Evolutionary conservation across 2,113 vertebrate genomes (phyloP), one percentile per base, ranked within the genome.

Genomic region (Numenius arquata): DNA sequence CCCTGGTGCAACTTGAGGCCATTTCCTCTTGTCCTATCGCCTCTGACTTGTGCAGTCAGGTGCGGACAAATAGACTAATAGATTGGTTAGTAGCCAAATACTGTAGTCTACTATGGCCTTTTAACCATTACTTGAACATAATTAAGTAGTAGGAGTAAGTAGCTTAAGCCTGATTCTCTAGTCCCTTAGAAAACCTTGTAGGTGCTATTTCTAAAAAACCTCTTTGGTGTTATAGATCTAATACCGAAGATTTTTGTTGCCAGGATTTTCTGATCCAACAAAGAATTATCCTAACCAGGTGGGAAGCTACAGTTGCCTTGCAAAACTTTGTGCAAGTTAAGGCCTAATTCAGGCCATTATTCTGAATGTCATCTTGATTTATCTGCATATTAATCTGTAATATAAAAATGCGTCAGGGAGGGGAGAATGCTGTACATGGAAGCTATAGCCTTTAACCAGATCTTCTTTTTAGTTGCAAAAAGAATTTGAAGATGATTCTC

Each of bases 401-500:
- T 53, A 26, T 2, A 61, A 26, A 11, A 23, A 11, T 50, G 13
- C 0, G 9, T 29, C 8, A 23, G 62, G 56, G 36, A 65, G 9
- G 22, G 29, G 34, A 50, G 30, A 59, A 71, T 19, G 27, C 41
- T 26, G 26, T 66, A 15, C 4, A 1, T 77, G 38, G 34, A 55
- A 77, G 32, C 16, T 36, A 4, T 9, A 21, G 50, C 9, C 67
- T 93, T 86, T 92, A 95, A 92, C n/a, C 21, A 67, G 23, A 55
- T 77, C 13, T 16, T 85, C 90, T 48, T 95, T 97, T 75, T 89
- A 98, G 98, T 58, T 98, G 87, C 94, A 96, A 50, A 98, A 98
- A 86, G 87, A 97, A 65, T 98, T 97, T 25, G 98, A 99, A 34
- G 97, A 98, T 8, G 96, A 97, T 87, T 75, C 96, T 66, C 97